phyloP scores from a whole-genome alignment of 2,888 invertebrate genomes.

The Cetonia aurata region DNA sequence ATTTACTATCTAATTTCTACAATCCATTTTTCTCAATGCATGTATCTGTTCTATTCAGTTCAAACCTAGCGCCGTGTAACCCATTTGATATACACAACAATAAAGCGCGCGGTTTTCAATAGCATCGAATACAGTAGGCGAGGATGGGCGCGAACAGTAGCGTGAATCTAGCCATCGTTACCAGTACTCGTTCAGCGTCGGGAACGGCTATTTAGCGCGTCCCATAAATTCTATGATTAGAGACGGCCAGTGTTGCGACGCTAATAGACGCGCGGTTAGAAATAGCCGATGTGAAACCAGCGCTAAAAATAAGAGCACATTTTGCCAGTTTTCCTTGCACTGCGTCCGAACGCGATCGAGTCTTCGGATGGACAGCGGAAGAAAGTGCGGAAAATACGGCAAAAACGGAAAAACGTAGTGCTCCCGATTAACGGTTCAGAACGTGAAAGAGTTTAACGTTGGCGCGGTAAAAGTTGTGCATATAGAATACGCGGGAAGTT shows the following conservation, averaged over 20 bases:
- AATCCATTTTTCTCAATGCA: too few species aligned
- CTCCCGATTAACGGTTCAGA: conserved; percentile 1
- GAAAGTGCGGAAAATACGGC: conserved; percentile 27
- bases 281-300: conserved; percentile 61
- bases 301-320: conserved; percentile 53
- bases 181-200: conserved; percentile 1
- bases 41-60: too few species aligned
- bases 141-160: conserved; percentile 18
- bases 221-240: conserved; percentile 43
- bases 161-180: conserved; percentile 19
- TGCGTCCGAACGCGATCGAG: conserved; percentile 58
- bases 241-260: conserved; percentile 37
- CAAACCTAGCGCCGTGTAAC: too few species aligned
- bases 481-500: conserved; percentile 15
- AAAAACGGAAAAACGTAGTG: conserved; percentile 40
- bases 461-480: conserved; percentile 33
- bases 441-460: conserved; percentile 20
- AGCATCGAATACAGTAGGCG: conserved; percentile 9
- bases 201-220: background rate
- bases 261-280: conserved; percentile 53
- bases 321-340: conserved; percentile 65
- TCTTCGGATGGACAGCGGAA: conserved; percentile 44
- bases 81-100: background rate
- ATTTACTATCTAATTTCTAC: too few species aligned
- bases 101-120: conserved; percentile 19